These are phyloP conservation scores for Petrolisthes cinctipes DNA, from an alignment of 2,888 invertebrate genomes.

Conservation along the genomic window DNA sequence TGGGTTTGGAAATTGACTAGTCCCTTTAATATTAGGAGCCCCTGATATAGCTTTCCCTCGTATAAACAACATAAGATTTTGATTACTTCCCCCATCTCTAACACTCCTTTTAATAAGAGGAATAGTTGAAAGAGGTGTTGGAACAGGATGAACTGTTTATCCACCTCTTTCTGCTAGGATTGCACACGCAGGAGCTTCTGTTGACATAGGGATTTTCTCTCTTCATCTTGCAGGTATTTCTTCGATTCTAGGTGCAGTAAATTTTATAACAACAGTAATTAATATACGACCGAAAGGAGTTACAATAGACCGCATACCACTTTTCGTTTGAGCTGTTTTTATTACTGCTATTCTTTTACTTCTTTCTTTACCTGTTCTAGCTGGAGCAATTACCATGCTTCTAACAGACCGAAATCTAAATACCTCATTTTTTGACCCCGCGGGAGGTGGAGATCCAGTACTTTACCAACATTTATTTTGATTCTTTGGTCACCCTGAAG, in stretches of 20 bases:
- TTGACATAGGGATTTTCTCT: slow-evolving; percentile 83
- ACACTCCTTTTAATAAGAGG: too few relatives aligned
- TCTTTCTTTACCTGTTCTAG: slow-evolving; percentile 81
- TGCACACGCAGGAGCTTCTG: slow-evolving; percentile 78
- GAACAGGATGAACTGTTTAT: slow-evolving; percentile 84
- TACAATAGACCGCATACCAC: too few relatives aligned
- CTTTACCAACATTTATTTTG: slow-evolving; percentile 87
- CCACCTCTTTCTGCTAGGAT: slow-evolving; percentile 78
- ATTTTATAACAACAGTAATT: too few relatives aligned
- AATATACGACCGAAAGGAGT: too few relatives aligned
- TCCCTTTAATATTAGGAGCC: slow-evolving; percentile 84
- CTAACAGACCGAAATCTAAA: slow-evolving; percentile 84
- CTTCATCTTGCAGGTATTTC: slow-evolving; percentile 81
- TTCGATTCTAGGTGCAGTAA: slow-evolving; percentile 81
- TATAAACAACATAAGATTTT: too few relatives aligned
- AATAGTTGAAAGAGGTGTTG: too few relatives aligned
- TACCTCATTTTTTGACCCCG: slow-evolving; percentile 85
- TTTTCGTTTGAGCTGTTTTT: too few relatives aligned
- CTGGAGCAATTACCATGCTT: slow-evolving; percentile 84
- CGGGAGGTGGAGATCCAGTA: slow-evolving; percentile 84
- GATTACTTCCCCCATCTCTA: too few relatives aligned
- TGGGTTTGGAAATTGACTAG: slow-evolving; percentile 86
- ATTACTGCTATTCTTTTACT: slow-evolving; percentile 78
- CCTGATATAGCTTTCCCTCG: too few relatives aligned
- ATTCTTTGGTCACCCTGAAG: slow-evolving; percentile 90